phyloP scores from a whole-genome alignment of 2,113 vertebrate species.

The Sialia sialis region DNA sequence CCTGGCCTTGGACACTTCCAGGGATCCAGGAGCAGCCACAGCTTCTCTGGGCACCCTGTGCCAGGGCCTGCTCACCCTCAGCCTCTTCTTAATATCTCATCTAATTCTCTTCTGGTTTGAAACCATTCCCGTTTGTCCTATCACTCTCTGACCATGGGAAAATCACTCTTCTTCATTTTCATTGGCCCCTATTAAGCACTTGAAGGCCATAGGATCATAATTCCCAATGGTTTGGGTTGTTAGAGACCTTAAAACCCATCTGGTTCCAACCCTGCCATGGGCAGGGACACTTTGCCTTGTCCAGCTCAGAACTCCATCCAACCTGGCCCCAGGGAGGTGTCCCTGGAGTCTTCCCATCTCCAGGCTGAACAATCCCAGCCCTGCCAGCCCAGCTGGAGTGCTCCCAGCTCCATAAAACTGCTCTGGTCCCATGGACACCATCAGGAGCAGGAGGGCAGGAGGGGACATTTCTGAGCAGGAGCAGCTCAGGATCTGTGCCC shows the following conservation, averaged over 20 bases:
- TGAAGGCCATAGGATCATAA: neutral
- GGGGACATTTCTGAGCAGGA: neutral
- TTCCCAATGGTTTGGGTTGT: neutral
- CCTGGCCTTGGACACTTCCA: neutral
- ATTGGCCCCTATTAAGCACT: neutral
- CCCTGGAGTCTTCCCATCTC: neutral
- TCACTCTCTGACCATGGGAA: neutral
- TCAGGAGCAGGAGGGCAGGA: neutral
- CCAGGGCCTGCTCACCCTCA: neutral
- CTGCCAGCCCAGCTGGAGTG: neutral
- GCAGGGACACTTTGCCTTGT: neutral
- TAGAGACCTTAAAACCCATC: neutral
- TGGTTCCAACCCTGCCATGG: neutral
- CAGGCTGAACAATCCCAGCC: neutral
- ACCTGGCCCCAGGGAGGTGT: neutral
- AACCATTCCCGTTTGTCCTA: neutral
- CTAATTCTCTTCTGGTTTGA: neutral
- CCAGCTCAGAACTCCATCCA: neutral
- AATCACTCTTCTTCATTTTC: neutral
- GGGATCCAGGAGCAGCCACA: neutral
- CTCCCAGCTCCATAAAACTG: neutral
- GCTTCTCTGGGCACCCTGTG: neutral
- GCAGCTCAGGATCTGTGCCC: neutral
- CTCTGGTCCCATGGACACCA: neutral
- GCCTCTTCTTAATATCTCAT: neutral